These are phyloP conservation scores for Setophaga coronata DNA, from an alignment of 2,113 vertebrate species.

Conservation along the genomic window DNA sequence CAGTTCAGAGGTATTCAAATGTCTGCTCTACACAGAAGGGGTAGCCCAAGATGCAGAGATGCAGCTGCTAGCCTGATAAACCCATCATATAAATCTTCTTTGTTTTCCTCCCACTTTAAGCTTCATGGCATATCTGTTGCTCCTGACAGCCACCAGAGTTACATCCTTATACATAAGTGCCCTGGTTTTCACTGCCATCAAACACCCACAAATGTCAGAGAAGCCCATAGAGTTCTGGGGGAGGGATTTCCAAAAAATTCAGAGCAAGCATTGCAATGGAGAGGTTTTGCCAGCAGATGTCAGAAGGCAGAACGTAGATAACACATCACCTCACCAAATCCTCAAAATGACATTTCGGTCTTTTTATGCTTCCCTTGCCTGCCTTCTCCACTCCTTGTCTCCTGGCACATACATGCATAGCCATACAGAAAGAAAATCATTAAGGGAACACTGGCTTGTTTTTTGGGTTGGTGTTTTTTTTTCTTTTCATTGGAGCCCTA, in stretches of 20 bases:
- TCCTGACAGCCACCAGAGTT: neutral
- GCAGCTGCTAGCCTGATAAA: neutral
- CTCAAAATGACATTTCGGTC: neutral
- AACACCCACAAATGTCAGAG: neutral
- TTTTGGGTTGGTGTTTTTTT: too few relatives aligned
- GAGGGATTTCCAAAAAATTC: neutral
- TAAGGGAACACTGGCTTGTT: neutral
- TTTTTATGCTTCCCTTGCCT: neutral
- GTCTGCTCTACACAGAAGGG: neutral
- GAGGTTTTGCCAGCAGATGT: conserved; percentile 49
- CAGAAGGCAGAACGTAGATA: neutral
- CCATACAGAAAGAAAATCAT: neutral
- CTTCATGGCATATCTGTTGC: neutral
- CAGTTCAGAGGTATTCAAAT: neutral
- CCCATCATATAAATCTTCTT: neutral
- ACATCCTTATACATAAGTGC: neutral
- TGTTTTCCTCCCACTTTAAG: neutral
- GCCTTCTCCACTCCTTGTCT: neutral
- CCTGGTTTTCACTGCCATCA: neutral
- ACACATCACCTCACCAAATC: neutral
- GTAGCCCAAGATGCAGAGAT: neutral
- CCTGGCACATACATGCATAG: neutral
- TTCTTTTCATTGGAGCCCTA: neutral
- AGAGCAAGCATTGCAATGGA: conserved; percentile 1
- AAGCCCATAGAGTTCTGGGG: neutral